Evolutionary conservation across 2,113 vertebrate genomes (phyloP).

Genomic region (Corvus moneduloides): DNA sequence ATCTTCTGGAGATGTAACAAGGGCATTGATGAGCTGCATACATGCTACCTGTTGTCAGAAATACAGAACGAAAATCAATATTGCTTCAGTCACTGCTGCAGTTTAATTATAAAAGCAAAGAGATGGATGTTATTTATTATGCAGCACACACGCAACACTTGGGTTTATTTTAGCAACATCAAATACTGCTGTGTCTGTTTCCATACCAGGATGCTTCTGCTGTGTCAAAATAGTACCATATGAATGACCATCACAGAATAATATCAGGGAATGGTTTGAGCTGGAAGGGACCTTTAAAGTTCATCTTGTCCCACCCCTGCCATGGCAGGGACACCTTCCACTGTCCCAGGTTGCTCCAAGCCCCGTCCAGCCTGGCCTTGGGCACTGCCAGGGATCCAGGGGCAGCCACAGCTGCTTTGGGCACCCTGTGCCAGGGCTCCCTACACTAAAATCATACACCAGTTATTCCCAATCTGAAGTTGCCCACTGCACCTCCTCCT

Average conservation of each 20-base stretch:
- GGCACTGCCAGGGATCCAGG: neutral
- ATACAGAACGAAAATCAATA: neutral
- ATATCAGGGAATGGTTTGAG: neutral
- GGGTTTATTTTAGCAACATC: neutral
- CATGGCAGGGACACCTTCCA: neutral
- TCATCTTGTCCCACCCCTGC: neutral
- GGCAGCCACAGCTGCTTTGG: neutral
- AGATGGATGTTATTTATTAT: neutral
- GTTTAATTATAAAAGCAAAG: neutral
- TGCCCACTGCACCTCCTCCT: neutral
- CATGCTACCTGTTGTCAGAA: conserved; percentile 85
- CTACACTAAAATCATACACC: neutral
- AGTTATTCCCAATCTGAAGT: neutral
- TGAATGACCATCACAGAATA: neutral
- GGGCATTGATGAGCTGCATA: conserved; percentile 98
- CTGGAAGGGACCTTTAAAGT: neutral
- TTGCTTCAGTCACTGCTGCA: neutral
- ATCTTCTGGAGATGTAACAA: conserved; percentile 94
- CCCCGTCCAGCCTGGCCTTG: neutral
- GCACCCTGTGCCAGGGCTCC: neutral
- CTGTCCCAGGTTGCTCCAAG: rapidly evolving
- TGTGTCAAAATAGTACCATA: neutral
- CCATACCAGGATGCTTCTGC: neutral
- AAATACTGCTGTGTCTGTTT: neutral
- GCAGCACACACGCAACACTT: neutral